Conservation (phyloP, 2,888 invertebrate genomes). For the Drosophila anomalata region DNA sequence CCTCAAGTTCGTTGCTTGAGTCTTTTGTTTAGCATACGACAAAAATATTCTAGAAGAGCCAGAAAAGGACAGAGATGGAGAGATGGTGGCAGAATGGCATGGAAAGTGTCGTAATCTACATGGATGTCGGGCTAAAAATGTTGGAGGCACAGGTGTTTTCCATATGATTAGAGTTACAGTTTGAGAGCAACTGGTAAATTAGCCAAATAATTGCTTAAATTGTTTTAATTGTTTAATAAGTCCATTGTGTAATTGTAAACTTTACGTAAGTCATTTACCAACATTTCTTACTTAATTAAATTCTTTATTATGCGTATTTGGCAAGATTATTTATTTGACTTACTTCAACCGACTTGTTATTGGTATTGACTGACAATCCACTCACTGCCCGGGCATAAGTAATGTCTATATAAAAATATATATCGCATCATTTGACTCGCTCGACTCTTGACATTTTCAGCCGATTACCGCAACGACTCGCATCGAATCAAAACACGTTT, state of each 20-base stretch:
- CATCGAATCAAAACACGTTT: constrained; percentile 53
- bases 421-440: constrained; percentile 54
- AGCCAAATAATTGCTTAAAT: constrained; percentile 1
- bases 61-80: constrained; percentile 2
- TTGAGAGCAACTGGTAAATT: neutral
- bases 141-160: constrained; percentile 6
- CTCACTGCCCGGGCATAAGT: constrained; percentile 37
- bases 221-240: neutral
- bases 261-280: neutral
- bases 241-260: neutral
- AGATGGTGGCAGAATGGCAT: constrained; percentile 1
- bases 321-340: constrained; percentile 34
- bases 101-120: constrained; percentile 28
- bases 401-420: constrained; percentile 44
- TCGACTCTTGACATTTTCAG: constrained; percentile 67
- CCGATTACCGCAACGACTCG: constrained; percentile 25
- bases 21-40: constrained; percentile 73
- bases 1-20: constrained; percentile 59
- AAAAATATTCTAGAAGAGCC: constrained; percentile 41
- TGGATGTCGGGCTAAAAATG: constrained; percentile 1
- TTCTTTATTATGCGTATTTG: constrained; percentile 12
- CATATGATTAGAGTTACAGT: neutral
- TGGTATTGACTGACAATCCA: constrained; percentile 34
- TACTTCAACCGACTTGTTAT: constrained; percentile 42
- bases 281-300: neutral